Conservation (phyloP, 2,888 invertebrate species). For the Mythimna ferrago region DNA sequence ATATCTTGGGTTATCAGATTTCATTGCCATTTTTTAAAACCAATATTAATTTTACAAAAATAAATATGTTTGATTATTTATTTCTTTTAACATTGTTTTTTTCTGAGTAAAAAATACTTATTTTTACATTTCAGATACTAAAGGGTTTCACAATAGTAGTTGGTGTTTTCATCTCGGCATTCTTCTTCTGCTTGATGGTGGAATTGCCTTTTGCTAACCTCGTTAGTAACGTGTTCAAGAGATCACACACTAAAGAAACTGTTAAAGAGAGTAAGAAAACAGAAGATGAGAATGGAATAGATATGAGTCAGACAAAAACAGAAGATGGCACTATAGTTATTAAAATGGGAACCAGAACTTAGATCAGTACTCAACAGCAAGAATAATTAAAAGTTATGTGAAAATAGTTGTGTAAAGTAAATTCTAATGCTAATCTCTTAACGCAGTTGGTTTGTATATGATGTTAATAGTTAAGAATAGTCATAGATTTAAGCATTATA, state of each 20-base stretch:
- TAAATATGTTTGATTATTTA: too few relatives aligned
- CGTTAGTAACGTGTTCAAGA: background rate
- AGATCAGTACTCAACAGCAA: background rate
- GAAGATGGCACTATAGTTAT: conserved; percentile 12
- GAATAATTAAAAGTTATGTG: background rate
- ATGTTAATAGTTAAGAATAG: too few relatives aligned
- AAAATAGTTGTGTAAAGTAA: background rate
- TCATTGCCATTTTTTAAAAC: background rate
- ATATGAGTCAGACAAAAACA: background rate
- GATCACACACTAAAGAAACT: background rate
- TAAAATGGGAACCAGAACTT: conserved; percentile 5
- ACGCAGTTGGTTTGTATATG: too few relatives aligned
- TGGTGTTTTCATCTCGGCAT: background rate
- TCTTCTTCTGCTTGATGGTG: conserved; percentile 35
- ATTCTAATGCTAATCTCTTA: too few relatives aligned
- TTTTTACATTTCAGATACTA: background rate
- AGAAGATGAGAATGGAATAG: conserved; percentile 12
- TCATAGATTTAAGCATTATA: too few relatives aligned
- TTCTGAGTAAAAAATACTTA: background rate
- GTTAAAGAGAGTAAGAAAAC: background rate
- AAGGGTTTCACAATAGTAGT: rapidly evolving
- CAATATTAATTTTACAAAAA: background rate
- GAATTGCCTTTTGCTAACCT: conserved; percentile 32
- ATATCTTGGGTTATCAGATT: too few relatives aligned
- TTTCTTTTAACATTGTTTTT: too few relatives aligned